Conservation (phyloP, 1,140 invertebrate species). For the Nilaparvata lugens region DNA sequence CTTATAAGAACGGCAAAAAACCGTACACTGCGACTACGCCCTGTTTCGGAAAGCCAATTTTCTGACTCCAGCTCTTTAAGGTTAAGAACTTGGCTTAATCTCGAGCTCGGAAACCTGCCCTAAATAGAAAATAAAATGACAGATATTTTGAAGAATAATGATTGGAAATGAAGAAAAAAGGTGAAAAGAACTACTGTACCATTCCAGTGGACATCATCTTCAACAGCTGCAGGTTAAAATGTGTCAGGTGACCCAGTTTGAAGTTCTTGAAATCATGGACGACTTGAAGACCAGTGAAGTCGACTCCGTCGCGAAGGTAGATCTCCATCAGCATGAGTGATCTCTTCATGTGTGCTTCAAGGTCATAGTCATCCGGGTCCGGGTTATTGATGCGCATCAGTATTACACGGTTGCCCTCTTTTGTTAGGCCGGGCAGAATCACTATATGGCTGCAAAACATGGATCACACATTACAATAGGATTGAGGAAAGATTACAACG, state of each 20-base stretch:
- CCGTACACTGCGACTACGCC: too few species aligned
- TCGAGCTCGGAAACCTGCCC: too few species aligned
- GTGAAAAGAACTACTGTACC: slow-evolving; percentile 17
- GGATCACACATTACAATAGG: too few species aligned
- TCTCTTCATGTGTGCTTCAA: slow-evolving; percentile 18
- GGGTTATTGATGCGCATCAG: slow-evolving; percentile 14
- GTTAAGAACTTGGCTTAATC: too few species aligned
- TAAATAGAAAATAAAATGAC: background rate
- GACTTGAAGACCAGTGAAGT: slow-evolving; percentile 20
- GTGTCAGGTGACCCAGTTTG: slow-evolving; percentile 15
- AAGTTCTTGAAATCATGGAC: slow-evolving; percentile 18
- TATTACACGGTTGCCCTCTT: slow-evolving; percentile 10
- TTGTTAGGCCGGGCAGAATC: slow-evolving; percentile 17
- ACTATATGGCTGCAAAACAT: slow-evolving; percentile 17
- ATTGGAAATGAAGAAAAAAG: too few species aligned
- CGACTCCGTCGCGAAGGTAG: slow-evolving; percentile 17
- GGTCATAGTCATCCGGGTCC: slow-evolving; percentile 14
- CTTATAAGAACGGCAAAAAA: too few species aligned
- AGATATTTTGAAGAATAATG: too few species aligned
- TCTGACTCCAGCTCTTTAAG: too few species aligned
- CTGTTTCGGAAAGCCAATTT: too few species aligned
- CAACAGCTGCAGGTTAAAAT: slow-evolving; percentile 14
- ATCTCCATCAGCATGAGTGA: slow-evolving; percentile 18
- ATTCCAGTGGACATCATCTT: slow-evolving; percentile 19
- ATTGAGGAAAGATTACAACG: too few species aligned